Evolutionary conservation across 2,797 vertebrate genomes (phyloP), one percentile per base, ranked within the genome.

Genomic region (Ctenopoma kingsleyae): DNA sequence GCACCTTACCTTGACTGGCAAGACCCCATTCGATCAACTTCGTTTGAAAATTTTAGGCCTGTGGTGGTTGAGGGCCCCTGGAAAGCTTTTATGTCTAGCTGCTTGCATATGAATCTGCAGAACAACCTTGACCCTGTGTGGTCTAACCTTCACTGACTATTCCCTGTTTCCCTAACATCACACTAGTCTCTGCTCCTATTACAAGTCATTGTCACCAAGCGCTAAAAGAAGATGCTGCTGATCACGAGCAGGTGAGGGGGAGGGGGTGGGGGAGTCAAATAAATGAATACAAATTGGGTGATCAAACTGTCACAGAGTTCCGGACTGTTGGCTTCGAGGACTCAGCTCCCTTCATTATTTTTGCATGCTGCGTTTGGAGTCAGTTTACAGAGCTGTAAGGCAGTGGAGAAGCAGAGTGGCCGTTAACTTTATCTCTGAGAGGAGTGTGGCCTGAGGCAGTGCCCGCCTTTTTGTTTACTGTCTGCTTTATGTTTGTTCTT

Each of bases 1-100:
- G 71, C 47, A 57, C 75, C 91, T 93, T 93, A 94, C 93, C 92
- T 94, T 89, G 73, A 74, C 72, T 65, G 74, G 84, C 78, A 84
- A 81, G 70, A 80, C 67, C 71, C 66, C 82, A 64, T 87, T 91
- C 80, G 60, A 86, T 81, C 89, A 90, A 70, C 85, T 83, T 90
- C 82, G 80, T 82, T 83, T 88, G 88, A 83, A 88, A 76, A 47
- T 68, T 80, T 89, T 76, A 88, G 88, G 74, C 82, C 88, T 82
- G 78, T 55, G 73, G 64, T 51, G 74, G 79, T 78, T 79, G 74
- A 32, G 27, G 54, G 50, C 62, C 48, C 61, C 57, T 55, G 61
- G 65, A 84, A 82, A 78, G 67, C 75, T 79, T 27, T 80, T 77
- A 72, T 74, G 57, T 76, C 67, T 82, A 69, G 67, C 57, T 78